Evolutionary conservation across 2,113 vertebrate species (phyloP), one percentile per base, ranked within the genome.

Genomic region (Benitochromis conjunctus): DNA sequence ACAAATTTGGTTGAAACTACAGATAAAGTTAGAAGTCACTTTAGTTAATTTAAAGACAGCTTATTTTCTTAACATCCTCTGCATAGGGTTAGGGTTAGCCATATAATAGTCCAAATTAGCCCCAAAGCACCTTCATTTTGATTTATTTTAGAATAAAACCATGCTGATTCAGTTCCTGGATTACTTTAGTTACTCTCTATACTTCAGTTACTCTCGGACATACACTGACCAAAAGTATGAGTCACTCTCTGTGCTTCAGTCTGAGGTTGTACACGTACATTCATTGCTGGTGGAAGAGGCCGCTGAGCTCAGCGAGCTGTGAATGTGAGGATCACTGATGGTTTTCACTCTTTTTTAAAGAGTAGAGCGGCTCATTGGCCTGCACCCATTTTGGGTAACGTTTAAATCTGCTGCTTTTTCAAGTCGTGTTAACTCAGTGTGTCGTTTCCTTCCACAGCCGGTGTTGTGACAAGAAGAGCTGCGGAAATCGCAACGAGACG

Each of bases 381-480:
- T 71, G 8, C 14, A 71, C 8, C 66, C 46, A 12, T 46, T 46
- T 26, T 71, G 66, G 41, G 43, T 74, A 74, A 74, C 2, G 1
- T 46, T 29, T 74, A 48, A 5, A 29, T 48, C 24, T 48, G 14
- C 48, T 51, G 10, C 16, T 51, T 31, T 31, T 51, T 51, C 14
- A 64, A 64, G 43, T 76, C 1, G 2, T 13, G 16, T 53, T 76
- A 53, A 76, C 18, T 34, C 71, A 9, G 26, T 29, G 18, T n/a
- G 71, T 56, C 26, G 9, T 16, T 43, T 76, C 14, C 34, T 54
- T n/a, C 34, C 43, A 21, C 77, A 88, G 94, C 81, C 94, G 94
- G 57, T 95, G 94, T 81, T 95, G 94, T 82, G 94, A 95, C 83
- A 95, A 95, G 90, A 95, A 95, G 76, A 95, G 94, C 86, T 95